Evolutionary conservation across 2,797 vertebrate species (phyloP), one percentile per base, ranked within the genome.

Genomic region (Avahi laniger): DNA sequence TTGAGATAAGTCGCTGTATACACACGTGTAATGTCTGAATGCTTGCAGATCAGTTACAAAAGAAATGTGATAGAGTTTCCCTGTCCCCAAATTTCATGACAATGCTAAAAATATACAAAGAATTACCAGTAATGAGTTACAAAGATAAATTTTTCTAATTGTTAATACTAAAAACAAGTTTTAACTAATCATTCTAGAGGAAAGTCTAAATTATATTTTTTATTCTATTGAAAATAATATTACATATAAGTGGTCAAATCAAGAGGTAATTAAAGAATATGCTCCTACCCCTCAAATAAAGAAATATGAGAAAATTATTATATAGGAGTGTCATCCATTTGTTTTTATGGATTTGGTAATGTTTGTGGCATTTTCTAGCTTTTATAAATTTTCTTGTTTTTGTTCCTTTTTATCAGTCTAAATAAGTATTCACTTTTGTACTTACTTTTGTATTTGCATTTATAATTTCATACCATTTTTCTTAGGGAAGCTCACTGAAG

Each of bases 381-480:
- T 96, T 89, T 38, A 63, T 46, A 86, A 48, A 14, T 84, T 18
- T n/a, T 41, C 38, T 86, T 67, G 5, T 54, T 89, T 65, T 89
- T 5, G 17, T 48, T 89, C 22, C 48, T 82, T 86, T 82, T 87
- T 57, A 75, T 90, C 5, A 72, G 75, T 93, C 17, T 80, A 89
- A 76, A 5, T 79, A 73, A 57, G 80, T 9, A 70, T 75, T 93
- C 18, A 75, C 17, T 85, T 89, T 89, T 65, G 30, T 33, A 24
- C 6, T 82, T 70, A 46, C 28, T 85, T 73, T 86, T 93, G 33
- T 20, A 59, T 76, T 91, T 89, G 33, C 18, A 69, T 85, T 88
- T 95, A 3, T n/a, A 94, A 46, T 79, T 85, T 89, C 46, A 57
- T 59, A 52, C 87, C 30, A 61, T 72, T 94, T 93, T 93, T n/a